Base-by-base conservation (phyloP, 1,140 invertebrate species). In the Cardiocondyla obscurior region DNA sequence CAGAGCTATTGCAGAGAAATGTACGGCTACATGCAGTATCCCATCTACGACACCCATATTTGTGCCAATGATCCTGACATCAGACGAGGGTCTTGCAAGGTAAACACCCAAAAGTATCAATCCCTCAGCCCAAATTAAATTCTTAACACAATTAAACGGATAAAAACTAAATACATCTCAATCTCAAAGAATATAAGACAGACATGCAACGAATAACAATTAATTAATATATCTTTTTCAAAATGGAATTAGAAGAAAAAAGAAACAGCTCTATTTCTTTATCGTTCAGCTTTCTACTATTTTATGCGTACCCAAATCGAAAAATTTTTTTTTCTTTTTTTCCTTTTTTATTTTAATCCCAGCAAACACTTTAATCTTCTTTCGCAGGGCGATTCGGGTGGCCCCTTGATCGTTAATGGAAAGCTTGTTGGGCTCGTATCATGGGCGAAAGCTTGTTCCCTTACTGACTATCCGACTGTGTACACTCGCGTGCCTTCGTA, bases 331-430 rank as follows among this genome's bases (percentile, higher is more conserved):
- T n/a, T 22, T n/a, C 8, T 60, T 19, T n/a, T 16, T 22, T 12
- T 42, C 46, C 22, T 8, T 30, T 46, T 28, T 33, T 53, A 22
- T 53, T 33, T 72, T 30, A n/a, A 76, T 22, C 16, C 16, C 16
- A 22, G 14, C 62, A 74, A 79, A 55, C 14, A 39, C 33, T 79
- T 79, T 79, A 76, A 64, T 49, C 25, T 36, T 53, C 16, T 51
- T 70, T 81, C 84, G 16, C 86, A 95, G 94, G 94, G 94, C 76
- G 95, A 95, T 69, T 94, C 93, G 16, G 95, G 95, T 28, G 95
- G 94, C 25, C 95, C 95, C 8, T 83, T 95, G 51, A 92, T 94
- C 30, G 94, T 94, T 74, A 85, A 93, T 44, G 89, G 87, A 28
- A 90, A 93, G 58, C 86, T 83, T 85, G 88, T 90, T 16, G 95